Conservation (phyloP, 2,888 invertebrate species). For the Athetis lepigone region DNA sequence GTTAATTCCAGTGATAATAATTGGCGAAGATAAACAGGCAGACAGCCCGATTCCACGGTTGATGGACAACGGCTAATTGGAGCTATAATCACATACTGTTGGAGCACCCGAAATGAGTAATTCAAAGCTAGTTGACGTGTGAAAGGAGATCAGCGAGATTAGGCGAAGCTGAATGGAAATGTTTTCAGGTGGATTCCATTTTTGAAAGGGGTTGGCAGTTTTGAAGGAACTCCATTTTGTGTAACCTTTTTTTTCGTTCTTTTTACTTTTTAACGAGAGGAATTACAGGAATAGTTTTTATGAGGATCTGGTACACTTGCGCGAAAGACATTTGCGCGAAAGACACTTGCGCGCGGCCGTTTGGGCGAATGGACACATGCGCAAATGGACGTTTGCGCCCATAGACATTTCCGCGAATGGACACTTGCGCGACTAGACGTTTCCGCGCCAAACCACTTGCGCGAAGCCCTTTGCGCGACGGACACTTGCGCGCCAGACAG, state of each 20-base stretch:
- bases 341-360: no score
- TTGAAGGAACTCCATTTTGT: slow-evolving; percentile 23
- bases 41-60: slow-evolving; percentile 49
- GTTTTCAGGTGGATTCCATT: slow-evolving; percentile 27
- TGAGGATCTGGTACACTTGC: no score
- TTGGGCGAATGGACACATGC: no score
- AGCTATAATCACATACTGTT: slow-evolving; percentile 50
- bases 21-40: slow-evolving; percentile 60
- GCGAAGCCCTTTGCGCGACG: no score
- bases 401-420: no score
- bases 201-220: slow-evolving; percentile 54
- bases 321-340: no score
- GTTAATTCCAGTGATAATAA: slow-evolving; percentile 54
- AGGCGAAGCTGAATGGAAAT: slow-evolving; percentile 24
- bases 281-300: neutral
- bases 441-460: no score
- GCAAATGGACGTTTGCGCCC: no score
- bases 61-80: slow-evolving; percentile 52
- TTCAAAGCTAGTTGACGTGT: slow-evolving; percentile 37
- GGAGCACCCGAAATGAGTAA: slow-evolving; percentile 37
- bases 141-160: slow-evolving; percentile 30
- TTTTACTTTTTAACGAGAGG: neutral
- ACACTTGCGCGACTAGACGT: no score
- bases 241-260: slow-evolving; percentile 13
- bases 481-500: no score